Base-by-base conservation (phyloP, 64 coral and sea anemone genomes). In the Montipora sp. region DNA sequence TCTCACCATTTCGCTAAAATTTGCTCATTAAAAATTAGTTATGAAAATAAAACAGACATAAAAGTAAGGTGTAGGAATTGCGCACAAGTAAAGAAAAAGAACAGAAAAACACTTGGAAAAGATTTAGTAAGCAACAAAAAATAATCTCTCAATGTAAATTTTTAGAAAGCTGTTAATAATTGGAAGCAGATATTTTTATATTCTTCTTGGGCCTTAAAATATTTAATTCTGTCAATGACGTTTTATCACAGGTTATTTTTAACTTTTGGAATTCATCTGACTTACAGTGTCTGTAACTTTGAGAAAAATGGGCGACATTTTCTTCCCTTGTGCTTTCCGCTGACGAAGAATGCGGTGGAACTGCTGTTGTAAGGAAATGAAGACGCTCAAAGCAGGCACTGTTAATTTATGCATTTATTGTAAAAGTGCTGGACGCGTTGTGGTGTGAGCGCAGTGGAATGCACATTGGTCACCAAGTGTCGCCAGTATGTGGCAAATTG, bases 151-250 rank as follows among this genome's bases (percentile, higher is more conserved):
- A 78, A n/a, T 84, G 82, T 84, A 84, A 48, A 84, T 84, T 84
- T 84, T 69, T 16, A 63, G 13, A 46, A 76, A 84, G 82, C 82
- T 84, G 82, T 84, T 82, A 71, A 84, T 69, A 84, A 84, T 70
- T 61, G 68, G 82, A 84, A 84, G 82, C 63, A 72, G 65, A 84
- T 84, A 84, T 84, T 84, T 84, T 84, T 84, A 84, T 84, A 84
- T 84, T 45, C 82, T 50, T 70, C 61, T 16, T 84, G 61, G 18
- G 82, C 36, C 44, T 5, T 66, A 83, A 66, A 72, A 16, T 84
- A 84, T 84, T 84, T 84, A 84, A 84, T 84, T 84, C 61, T 70
- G 67, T 84, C 61, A 68, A 70, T 71, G 46, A 21, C 7, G 18
- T 84, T 71, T 15, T 48, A 84, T 8, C 27, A 10, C 67, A 15